These are phyloP conservation scores for Lasioglossum baleicum DNA, from an alignment of 1,140 invertebrate species.

Conservation along the genomic window DNA sequence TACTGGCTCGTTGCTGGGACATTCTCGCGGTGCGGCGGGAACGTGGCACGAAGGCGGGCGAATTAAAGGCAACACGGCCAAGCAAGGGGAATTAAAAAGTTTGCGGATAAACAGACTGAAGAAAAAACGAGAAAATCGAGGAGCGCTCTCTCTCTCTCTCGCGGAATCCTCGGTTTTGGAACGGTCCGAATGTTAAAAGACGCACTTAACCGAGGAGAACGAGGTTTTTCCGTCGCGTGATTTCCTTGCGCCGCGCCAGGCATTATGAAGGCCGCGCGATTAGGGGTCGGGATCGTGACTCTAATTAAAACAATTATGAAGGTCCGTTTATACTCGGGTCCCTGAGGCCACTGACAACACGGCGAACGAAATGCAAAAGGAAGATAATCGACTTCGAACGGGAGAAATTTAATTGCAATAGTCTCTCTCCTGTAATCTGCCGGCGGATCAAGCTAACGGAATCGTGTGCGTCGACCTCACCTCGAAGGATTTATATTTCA, in stretches of 20 bases:
- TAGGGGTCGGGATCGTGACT: slow-evolving; percentile 18
- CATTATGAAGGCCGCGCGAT: slow-evolving; percentile 12
- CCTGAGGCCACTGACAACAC: not conserved
- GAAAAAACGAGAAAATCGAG: not conserved
- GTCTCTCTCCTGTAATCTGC: not conserved
- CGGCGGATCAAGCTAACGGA: not conserved
- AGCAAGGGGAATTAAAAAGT: slow-evolving; percentile 24
- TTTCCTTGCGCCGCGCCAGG: not conserved
- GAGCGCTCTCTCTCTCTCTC: not conserved
- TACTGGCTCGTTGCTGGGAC: slow-evolving; percentile 7
- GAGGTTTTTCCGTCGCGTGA: not conserved
- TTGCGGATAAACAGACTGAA: not conserved
- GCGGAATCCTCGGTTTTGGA: not conserved
- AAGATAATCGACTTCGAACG: slow-evolving; percentile 27
- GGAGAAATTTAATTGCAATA: slow-evolving; percentile 43
- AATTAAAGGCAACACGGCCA: not conserved
- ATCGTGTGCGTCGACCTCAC: not conserved
- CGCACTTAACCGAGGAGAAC: not conserved
- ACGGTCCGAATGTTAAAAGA: not conserved
- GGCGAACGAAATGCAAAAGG: slow-evolving; percentile 22
- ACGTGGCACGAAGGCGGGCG: not conserved
- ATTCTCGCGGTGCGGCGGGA: not conserved
- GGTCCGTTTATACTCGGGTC: slow-evolving; percentile 3
- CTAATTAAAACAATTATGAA: slow-evolving; percentile 48
- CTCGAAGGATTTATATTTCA: slow-evolving; percentile 1